Base-by-base conservation (phyloP, 2,113 vertebrate genomes). In the Cololabis saira region DNA sequence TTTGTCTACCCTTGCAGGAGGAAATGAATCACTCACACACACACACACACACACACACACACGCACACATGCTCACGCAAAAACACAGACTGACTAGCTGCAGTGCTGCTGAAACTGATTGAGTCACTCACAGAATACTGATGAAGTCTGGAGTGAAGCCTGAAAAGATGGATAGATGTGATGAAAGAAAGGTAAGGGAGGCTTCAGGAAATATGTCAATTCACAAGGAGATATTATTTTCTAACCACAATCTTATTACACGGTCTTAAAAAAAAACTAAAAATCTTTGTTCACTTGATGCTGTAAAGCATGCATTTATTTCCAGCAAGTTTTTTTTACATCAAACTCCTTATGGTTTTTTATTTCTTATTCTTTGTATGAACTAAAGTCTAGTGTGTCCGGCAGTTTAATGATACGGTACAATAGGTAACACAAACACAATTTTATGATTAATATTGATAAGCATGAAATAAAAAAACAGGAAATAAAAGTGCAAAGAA, bases 71-170 rank as follows among this genome's bases (percentile, higher is more conserved):
- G 19, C 42, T 12, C 42, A 7, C 19, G n/a, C 6, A 37, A 37
- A 11, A 7, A 57, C 59, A 47, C 51, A 56, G 67, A 52, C 17
- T 33, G 16, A 40, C 52, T 61, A 45, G 82, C 80, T 56, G 60
- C 30, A 57, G 60, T 43, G 68, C 73, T 47, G 68, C 77, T 68
- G 67, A 71, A 68, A 68, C 68, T 58, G 68, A 80, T 51, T 73
- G 74, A 80, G 63, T 85, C 76, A 76, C 71, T 71, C 65, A 55
- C 59, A 68, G 82, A 89, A 87, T 82, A 76, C 74, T 70, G 81
- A 85, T 89, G 81, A 85, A 80, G 41, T 74, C 67, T 41, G 55
- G 75, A 68, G 72, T 56, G 60, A 81, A 24, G 67, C 57, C 48
- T 65, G 61, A 74, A 22, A 67, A 76, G 51, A 76, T 22, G 58